phyloP scores from a whole-genome alignment of 2,797 vertebrate species.

The Ispidina picta region DNA sequence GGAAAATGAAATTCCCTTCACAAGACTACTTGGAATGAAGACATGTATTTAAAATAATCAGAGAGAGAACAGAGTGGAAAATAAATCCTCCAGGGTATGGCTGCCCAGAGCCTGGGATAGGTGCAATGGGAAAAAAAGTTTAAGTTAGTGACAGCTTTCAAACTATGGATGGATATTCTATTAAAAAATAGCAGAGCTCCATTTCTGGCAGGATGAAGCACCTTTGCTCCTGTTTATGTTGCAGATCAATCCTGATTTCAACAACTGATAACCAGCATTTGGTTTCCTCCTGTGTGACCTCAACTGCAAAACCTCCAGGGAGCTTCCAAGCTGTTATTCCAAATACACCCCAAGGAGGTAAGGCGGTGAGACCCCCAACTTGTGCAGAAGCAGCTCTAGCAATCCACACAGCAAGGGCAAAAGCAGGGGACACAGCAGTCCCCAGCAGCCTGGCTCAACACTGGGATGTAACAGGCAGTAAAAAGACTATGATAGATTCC shows the following conservation, averaged over 20 bases:
- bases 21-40: not conserved
- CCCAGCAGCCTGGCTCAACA: not conserved
- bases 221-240: not conserved
- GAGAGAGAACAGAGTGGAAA: not conserved
- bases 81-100: not conserved
- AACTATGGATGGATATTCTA: not conserved
- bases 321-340: not conserved
- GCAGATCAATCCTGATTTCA: not conserved
- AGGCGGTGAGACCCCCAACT: not conserved
- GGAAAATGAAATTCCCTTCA: not conserved
- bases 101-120: not conserved
- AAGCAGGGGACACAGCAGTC: not conserved
- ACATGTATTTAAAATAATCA: not conserved
- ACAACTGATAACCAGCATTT: not conserved
- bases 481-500: not conserved
- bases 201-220: not conserved
- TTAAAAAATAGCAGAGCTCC: not conserved
- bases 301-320: not conserved
- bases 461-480: not conserved
- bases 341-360: not conserved
- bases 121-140: not conserved
- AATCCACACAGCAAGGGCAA: rapidly evolving
- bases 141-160: not conserved
- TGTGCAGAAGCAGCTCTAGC: not conserved
- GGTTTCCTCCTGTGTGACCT: not conserved